Base-by-base conservation (phyloP, 37 sponge, comb jelly and placozoan genomes). In the Ianthella basta region DNA sequence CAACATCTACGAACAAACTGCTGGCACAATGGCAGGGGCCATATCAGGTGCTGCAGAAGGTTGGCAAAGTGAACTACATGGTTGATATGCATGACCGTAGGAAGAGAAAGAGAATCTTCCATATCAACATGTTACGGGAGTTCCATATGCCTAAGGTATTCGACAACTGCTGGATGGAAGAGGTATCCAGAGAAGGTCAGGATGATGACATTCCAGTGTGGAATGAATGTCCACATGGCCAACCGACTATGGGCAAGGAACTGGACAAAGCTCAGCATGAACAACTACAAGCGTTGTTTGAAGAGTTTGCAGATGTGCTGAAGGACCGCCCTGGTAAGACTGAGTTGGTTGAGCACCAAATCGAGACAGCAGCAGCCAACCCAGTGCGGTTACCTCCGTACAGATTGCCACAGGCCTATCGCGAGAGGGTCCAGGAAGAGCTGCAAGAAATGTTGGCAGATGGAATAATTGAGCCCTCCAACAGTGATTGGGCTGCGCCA, bases 1-100 rank as follows among this genome's bases (percentile, higher is more conserved):
- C 90, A 2, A 72, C 74, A 4, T 4, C 34, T 36, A 79, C 55
- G 30, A 80, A 80, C 61, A 84, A 84, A 41, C 38, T 84, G 18
- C 72, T 70, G 27, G 82, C 81, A 10, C 63, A 72, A 35, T 89
- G 85, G 84, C 72, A 73, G 33, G 89, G 89, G 0, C 85, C 81
- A 0, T 89, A 83, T 57, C 36, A 32, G 50, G 38, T 89, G 12
- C 33, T 65, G 0, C 70, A 67, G 50, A 24, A 65, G 33, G 30
- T 84, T 0, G 79, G 81, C 18, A 40, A 66, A 35, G 89, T 89
- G 41, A 57, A 60, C 50, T 89, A 89, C 29, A n/a, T 30, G 81
- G 32, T 89, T 29, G n/a, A 77, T 18, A 72, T 77, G 78, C 36
- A 8, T 55, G 84, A 82, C 24, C 36, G 63, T 2, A 54, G 72